phyloP scores from a whole-genome alignment of 2,797 vertebrate genomes.

The Chelmon rostratus region DNA sequence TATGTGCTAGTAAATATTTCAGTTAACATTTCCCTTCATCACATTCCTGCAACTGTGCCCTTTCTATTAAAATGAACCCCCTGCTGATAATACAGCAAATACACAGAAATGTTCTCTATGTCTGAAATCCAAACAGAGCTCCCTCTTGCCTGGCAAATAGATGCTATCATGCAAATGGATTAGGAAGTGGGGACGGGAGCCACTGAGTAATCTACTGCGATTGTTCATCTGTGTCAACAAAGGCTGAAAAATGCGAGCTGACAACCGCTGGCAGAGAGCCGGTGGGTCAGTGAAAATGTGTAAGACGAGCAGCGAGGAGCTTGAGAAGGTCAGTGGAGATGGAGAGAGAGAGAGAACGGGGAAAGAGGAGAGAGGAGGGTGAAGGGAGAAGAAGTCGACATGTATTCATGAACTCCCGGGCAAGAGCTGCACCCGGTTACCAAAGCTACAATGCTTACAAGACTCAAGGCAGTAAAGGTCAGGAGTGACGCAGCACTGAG shows the following conservation, averaged over 20 bases:
- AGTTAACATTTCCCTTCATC: slow-evolving; percentile 16
- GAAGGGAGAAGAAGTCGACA: neutral
- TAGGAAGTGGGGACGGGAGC: slow-evolving; percentile 61
- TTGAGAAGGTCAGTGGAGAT: slow-evolving; percentile 81
- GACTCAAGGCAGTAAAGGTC: slow-evolving; percentile 54
- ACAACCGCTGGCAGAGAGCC: slow-evolving; percentile 75
- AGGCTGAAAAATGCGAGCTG: slow-evolving; percentile 79
- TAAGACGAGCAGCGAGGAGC: slow-evolving; percentile 66
- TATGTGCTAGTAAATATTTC: slow-evolving; percentile 31
- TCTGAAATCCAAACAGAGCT: slow-evolving; percentile 52
- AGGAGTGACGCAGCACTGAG: slow-evolving; percentile 21
- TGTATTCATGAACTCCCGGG: slow-evolving; percentile 33
- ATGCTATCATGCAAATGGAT: slow-evolving; percentile 74
- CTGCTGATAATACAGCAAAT: slow-evolving; percentile 29
- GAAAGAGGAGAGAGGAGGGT: slow-evolving; percentile 1
- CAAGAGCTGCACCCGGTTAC: slow-evolving; percentile 12
- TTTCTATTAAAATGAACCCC: slow-evolving; percentile 18
- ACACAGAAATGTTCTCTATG: slow-evolving; percentile 47
- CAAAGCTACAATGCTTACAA: slow-evolving; percentile 8
- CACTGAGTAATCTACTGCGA: slow-evolving; percentile 69
- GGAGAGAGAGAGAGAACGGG: slow-evolving; percentile 7
- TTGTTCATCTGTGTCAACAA: slow-evolving; percentile 81
- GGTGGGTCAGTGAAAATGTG: slow-evolving; percentile 77
- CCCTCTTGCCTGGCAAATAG: slow-evolving; percentile 57
- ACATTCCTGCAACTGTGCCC: neutral